Percentiles rank a stretch among this genome's conserved stretches.
These are phyloP conservation scores for Drosophila testacea DNA, from an alignment of 2,888 invertebrate species.

Conservation along the genomic window DNA sequence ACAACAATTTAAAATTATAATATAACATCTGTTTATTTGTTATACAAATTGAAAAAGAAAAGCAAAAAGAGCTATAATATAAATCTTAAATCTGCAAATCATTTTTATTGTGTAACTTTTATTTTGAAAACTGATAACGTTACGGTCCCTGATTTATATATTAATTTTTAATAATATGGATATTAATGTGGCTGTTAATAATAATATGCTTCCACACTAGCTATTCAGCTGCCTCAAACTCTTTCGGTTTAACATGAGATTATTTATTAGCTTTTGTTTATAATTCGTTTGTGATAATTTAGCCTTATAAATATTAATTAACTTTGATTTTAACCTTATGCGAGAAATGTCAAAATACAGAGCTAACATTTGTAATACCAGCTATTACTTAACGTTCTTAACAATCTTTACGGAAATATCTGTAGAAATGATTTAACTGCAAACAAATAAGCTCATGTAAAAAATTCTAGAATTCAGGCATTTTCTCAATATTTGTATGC, in stretches of 20 bases:
- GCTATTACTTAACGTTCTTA: neutral
- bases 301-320: neutral
- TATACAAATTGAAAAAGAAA: too few species aligned
- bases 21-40: too few species aligned
- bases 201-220: neutral
- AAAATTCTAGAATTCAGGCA: neutral
- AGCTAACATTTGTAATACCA: neutral
- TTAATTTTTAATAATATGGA: neutral
- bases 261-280: neutral
- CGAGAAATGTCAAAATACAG: neutral
- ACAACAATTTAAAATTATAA: too few species aligned
- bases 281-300: neutral
- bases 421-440: slow-evolving; percentile 1
- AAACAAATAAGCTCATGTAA: slow-evolving; percentile 1
- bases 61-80: too few species aligned
- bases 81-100: too few species aligned
- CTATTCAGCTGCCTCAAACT: neutral
- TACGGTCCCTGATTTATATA: neutral
- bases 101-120: neutral
- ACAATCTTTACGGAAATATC: slow-evolving; percentile 12
- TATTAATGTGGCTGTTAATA: neutral
- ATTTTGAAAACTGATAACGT: too few species aligned
- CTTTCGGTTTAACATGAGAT: neutral
- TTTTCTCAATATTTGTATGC: neutral
- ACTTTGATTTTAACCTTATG: neutral